These are phyloP conservation scores for Monomorium pharaonis DNA, from an alignment of 1,140 invertebrate genomes.

Conservation along the genomic window DNA sequence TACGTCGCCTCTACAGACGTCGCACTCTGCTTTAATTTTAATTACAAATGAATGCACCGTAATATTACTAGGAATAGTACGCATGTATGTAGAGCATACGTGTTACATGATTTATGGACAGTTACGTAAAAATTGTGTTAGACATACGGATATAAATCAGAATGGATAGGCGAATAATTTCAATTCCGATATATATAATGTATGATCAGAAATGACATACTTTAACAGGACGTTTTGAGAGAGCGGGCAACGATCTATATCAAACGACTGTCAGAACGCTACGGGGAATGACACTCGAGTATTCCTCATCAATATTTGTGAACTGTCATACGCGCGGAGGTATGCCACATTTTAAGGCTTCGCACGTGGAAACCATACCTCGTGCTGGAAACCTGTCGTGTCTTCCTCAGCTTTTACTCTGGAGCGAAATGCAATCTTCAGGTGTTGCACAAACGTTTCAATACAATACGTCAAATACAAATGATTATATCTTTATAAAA, in stretches of 20 bases:
- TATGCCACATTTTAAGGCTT: slow-evolving; percentile 46
- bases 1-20: background rate
- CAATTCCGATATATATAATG: slow-evolving; percentile 7
- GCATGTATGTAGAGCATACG: background rate
- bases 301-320: slow-evolving; percentile 48
- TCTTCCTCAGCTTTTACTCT: background rate
- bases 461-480: background rate
- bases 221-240: slow-evolving; percentile 12
- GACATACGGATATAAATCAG: background rate
- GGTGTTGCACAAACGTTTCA: background rate
- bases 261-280: slow-evolving; percentile 35
- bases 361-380: slow-evolving; percentile 28
- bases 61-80: background rate
- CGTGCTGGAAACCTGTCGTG: slow-evolving; percentile 19
- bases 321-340: slow-evolving; percentile 32
- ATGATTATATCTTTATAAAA: background rate
- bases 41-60: slow-evolving; percentile 20
- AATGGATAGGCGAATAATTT: background rate
- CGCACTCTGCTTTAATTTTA: slow-evolving; percentile 5
- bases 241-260: slow-evolving; percentile 31
- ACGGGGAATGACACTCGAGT: slow-evolving; percentile 31
- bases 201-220: slow-evolving; percentile 21
- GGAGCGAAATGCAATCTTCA: background rate
- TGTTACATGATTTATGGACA: slow-evolving; percentile 8
- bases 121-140: slow-evolving; percentile 13